Percentiles rank a stretch among this genome's conserved stretches.
Conservation (phyloP, 1,140 invertebrate species). For the fruit fly (Drosophila melanogaster) region DNA sequence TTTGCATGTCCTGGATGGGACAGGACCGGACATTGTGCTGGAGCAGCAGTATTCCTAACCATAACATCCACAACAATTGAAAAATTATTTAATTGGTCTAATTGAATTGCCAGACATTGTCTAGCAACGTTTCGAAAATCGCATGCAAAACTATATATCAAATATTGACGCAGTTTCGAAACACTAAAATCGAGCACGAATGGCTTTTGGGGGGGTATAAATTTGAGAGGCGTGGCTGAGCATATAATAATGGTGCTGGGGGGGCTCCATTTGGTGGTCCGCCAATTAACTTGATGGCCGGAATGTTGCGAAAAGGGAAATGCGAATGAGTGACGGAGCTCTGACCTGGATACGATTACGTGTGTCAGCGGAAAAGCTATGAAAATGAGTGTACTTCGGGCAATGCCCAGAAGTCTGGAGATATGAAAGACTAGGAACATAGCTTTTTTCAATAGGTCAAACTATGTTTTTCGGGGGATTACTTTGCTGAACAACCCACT, state of each 20-base stretch:
- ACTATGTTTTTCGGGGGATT: too few species aligned
- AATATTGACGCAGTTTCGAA: conserved; percentile 42
- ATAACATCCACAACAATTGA: conserved; percentile 28
- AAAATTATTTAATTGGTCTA: conserved; percentile 59
- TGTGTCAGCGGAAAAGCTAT: conserved; percentile 1
- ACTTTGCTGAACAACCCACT: too few species aligned
- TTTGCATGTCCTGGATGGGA: conserved; percentile 28
- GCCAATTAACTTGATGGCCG: conserved; percentile 42
- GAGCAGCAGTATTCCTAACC: conserved; percentile 7
- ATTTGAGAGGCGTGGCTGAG: neutral
- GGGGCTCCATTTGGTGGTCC: neutral
- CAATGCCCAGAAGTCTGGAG: neutral
- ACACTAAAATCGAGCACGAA: conserved; percentile 22
- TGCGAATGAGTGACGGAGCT: conserved; percentile 24
- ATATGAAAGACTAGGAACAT: neutral
- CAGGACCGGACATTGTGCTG: neutral
- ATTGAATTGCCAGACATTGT: conserved; percentile 50
- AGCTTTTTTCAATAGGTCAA: too few species aligned
- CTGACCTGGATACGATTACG: conserved; percentile 31
- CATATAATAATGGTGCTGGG: too few species aligned
- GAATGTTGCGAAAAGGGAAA: conserved; percentile 40
- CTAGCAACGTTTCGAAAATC: conserved; percentile 24
- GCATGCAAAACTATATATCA: conserved; percentile 31
- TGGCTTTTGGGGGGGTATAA: neutral
- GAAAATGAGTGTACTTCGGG: conserved; percentile 10